These are phyloP conservation scores for Hemibagrus wyckioides DNA, from an alignment of 2,113 vertebrate species.

Conservation along the genomic window DNA sequence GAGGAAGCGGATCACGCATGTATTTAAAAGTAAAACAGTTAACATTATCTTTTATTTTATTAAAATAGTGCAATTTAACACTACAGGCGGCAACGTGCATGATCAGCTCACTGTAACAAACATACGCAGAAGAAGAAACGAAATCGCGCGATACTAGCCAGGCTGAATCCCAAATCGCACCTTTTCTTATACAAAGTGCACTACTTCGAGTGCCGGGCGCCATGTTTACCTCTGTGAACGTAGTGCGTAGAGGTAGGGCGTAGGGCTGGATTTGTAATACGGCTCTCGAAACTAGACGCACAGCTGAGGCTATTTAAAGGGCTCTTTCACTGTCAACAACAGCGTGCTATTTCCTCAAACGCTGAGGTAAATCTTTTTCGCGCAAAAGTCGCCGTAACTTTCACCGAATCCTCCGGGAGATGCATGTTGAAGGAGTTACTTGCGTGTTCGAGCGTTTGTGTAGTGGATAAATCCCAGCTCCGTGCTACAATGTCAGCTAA, in stretches of 20 bases:
- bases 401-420: neutral
- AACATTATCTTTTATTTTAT: neutral
- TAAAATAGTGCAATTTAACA: neutral
- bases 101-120: neutral
- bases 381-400: neutral
- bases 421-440: neutral
- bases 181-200: neutral
- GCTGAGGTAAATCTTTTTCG: conserved; percentile 42
- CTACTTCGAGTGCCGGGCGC: neutral
- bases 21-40: neutral
- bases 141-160: conserved; percentile 37
- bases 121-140: conserved; percentile 17
- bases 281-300: conserved; percentile 32
- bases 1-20: neutral
- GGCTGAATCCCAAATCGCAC: neutral
- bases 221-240: rapidly evolving
- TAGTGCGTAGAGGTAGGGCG: neutral
- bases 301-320: conserved; percentile 55
- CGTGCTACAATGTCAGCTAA: neutral
- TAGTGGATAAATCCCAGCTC: neutral
- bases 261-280: neutral
- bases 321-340: conserved; percentile 37
- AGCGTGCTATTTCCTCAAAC: conserved; percentile 22
- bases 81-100: conserved; percentile 14
- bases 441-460: neutral